Percentiles rank a stretch among this genome's conserved stretches.
Conservation (phyloP, 2,888 invertebrate species). For the Diarsia mendica region DNA sequence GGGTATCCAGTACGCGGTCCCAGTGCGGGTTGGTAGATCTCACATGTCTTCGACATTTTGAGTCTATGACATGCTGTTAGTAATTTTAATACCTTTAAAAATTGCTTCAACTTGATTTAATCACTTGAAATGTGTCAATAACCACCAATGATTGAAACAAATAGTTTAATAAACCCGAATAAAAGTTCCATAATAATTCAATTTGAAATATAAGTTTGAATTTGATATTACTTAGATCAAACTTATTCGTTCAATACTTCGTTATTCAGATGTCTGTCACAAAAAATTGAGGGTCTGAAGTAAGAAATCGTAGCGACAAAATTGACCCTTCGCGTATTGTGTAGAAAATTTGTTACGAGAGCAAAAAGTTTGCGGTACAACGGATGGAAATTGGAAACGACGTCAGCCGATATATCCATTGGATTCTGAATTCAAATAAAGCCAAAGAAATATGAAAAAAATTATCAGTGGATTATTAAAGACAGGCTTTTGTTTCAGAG, state of each 20-base stretch:
- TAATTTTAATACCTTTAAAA: neutral
- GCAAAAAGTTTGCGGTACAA: conserved; percentile 38
- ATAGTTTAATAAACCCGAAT: neutral
- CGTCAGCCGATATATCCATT: conserved; percentile 21
- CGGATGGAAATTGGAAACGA: conserved; percentile 36
- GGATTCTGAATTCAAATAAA: conserved; percentile 20
- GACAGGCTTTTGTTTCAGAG: conserved; percentile 3
- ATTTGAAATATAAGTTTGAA: conserved; percentile 9
- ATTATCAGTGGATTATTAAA: conserved; percentile 2
- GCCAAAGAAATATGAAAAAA: conserved; percentile 9
- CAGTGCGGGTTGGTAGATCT: too few relatives aligned
- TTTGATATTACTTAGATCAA: conserved; percentile 40
- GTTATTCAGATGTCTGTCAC: conserved; percentile 25
- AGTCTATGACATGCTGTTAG: too few relatives aligned
- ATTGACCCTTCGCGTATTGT: conserved; percentile 46
- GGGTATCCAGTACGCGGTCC: too few relatives aligned
- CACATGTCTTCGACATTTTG: too few relatives aligned
- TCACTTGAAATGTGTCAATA: neutral
- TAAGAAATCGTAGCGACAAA: conserved; percentile 36
- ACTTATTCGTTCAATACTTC: conserved; percentile 38
- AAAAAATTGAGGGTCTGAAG: conserved; percentile 12
- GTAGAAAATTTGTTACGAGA: conserved; percentile 26
- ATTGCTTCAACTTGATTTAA: too few relatives aligned
- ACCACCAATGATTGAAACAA: neutral
- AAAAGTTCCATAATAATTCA: neutral